Evolutionary conservation across 53 echinoderm and acorn worm species (phyloP).

Genomic region (Mesocentrotus franciscanus): DNA sequence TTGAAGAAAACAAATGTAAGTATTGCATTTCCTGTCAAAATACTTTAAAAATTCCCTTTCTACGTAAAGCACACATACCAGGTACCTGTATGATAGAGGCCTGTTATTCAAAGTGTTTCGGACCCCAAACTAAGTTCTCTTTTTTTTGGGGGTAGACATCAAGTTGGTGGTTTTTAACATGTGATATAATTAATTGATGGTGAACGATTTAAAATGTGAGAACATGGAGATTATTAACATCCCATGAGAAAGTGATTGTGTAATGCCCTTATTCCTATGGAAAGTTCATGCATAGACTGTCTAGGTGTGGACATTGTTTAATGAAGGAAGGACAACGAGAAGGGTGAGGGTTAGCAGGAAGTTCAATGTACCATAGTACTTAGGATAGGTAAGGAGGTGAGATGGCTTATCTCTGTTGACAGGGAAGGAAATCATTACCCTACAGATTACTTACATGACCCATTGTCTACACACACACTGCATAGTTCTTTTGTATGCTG

Average conservation of each 20-base stretch:
- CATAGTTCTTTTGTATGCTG: neutral
- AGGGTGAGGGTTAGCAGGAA: conserved; percentile 9
- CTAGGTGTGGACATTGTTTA: neutral
- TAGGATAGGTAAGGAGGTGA: conserved; percentile 14
- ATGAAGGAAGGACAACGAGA: conserved; percentile 21
- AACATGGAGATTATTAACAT: no score
- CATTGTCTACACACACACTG: conserved; percentile 1
- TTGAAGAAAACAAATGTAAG: no score
- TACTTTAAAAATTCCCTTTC: no score
- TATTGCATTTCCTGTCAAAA: no score
- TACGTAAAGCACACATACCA: neutral
- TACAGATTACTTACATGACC: conserved; percentile 6
- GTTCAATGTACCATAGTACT: conserved; percentile 46
- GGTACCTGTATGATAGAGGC: neutral
- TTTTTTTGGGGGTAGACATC: no score
- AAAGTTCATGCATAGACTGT: neutral
- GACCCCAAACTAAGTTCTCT: no score
- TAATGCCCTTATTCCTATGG: neutral
- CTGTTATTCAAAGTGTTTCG: no score
- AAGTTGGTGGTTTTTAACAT: no score
- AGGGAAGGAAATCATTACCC: conserved; percentile 54
- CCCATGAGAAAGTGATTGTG: no score
- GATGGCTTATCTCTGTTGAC: conserved; percentile 50
- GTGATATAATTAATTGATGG: no score
- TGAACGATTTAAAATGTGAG: no score